Percentiles rank a stretch among this genome's conserved stretches.
Conservation (phyloP, 2,113 vertebrate genomes). For the Chinchilla lanigera region DNA sequence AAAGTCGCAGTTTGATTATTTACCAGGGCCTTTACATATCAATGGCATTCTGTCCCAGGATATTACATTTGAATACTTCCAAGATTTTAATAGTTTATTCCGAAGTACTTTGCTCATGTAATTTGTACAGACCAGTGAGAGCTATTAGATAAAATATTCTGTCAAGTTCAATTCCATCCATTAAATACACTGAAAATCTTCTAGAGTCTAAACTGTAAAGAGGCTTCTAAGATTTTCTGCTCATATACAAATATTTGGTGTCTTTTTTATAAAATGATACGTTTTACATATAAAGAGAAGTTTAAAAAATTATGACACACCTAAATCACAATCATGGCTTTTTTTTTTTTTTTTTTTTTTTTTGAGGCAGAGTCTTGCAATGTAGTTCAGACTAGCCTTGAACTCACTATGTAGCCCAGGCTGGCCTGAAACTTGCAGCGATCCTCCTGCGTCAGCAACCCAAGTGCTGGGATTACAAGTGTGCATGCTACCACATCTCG, state of each 20-base stretch:
- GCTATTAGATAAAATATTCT: slow-evolving; percentile 42
- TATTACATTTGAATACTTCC: slow-evolving; percentile 27
- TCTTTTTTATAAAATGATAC: background rate
- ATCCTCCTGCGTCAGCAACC: background rate
- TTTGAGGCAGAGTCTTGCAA: background rate
- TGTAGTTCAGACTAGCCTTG: background rate
- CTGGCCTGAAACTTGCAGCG: background rate
- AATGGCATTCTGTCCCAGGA: background rate
- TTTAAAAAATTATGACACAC: slow-evolving; percentile 32
- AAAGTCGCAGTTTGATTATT: background rate
- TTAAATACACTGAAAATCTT: slow-evolving; percentile 23
- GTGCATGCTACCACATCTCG: background rate
- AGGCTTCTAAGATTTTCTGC: background rate
- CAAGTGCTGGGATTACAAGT: background rate
- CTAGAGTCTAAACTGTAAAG: background rate
- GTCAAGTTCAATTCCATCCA: slow-evolving; percentile 11
- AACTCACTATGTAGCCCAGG: background rate
- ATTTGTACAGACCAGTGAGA: slow-evolving; percentile 54
- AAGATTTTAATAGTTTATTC: slow-evolving; percentile 37
- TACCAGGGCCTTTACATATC: slow-evolving; percentile 41
- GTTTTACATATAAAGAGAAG: slow-evolving; percentile 28
- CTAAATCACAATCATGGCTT: background rate
- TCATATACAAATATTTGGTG: background rate
- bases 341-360: background rate
- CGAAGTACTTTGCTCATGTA: slow-evolving; percentile 2